These are phyloP conservation scores for Chelmon rostratus DNA, from an alignment of 2,797 vertebrate genomes.

Conservation along the genomic window DNA sequence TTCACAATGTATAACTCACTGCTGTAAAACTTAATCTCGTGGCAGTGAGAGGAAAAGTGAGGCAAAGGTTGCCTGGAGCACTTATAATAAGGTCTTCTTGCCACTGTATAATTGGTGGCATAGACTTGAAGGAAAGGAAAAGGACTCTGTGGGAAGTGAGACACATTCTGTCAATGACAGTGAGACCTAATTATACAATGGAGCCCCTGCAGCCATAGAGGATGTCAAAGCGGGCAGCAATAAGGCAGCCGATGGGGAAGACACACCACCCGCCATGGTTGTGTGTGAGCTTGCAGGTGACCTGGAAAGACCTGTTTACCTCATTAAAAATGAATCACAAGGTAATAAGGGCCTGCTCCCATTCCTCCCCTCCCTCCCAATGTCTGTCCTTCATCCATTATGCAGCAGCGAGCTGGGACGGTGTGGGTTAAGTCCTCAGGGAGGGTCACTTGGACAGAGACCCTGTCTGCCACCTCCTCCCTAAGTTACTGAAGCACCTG, in stretches of 20 bases:
- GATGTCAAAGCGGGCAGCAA: conserved; percentile 78
- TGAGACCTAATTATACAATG: conserved; percentile 85
- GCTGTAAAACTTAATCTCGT: conserved; percentile 51
- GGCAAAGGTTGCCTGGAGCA: conserved; percentile 75
- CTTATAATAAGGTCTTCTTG: conserved; percentile 73
- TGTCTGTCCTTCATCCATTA: conserved; percentile 85
- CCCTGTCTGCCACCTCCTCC: conserved; percentile 39
- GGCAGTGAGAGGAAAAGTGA: conserved; percentile 48
- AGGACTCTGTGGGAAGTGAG: conserved; percentile 76
- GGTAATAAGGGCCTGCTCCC: conserved; percentile 80
- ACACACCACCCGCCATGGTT: conserved; percentile 64
- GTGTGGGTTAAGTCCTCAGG: conserved; percentile 75
- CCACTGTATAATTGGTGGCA: conserved; percentile 81
- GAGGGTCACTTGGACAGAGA: conserved; percentile 80
- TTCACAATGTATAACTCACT: conserved; percentile 18
- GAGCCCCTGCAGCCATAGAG: conserved; percentile 77
- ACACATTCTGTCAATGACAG: conserved; percentile 82
- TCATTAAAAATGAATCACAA: conserved; percentile 89
- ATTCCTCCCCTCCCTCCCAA: conserved; percentile 44
- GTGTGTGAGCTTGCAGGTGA: conserved; percentile 75
- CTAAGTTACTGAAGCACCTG: conserved; percentile 34
- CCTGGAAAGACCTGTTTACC: conserved; percentile 86
- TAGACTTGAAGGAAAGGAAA: conserved; percentile 76
- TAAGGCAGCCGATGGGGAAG: conserved; percentile 71
- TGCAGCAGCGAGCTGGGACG: conserved; percentile 77